Percentiles rank a stretch among this genome's conserved stretches.
Conservation (phyloP, 1,140 invertebrate genomes). For the Aphis craccivora region DNA sequence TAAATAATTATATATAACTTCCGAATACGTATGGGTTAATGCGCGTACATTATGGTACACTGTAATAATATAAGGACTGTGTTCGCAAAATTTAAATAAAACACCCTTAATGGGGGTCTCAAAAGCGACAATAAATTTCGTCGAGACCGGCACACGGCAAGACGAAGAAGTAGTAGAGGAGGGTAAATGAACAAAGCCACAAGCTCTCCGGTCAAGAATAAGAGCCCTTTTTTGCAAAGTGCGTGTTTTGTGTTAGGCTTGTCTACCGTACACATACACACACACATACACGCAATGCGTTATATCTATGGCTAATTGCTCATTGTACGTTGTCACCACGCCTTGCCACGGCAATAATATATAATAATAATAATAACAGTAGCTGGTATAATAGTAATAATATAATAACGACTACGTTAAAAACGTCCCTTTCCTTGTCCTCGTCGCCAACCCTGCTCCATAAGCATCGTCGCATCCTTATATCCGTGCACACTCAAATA, state of each 20-base stretch:
- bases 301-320: conserved; percentile 51
- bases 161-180: background rate
- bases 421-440: background rate
- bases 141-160: background rate
- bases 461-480: background rate
- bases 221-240: conserved; percentile 25
- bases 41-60: background rate
- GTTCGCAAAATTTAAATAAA: conserved; percentile 15
- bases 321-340: background rate
- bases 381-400: background rate
- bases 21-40: conserved; percentile 1
- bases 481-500: background rate
- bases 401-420: background rate
- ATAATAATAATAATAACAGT: background rate
- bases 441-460: background rate
- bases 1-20: conserved; percentile 3
- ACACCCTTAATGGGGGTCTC: conserved; percentile 36
- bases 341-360: background rate
- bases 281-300: background rate
- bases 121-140: background rate
- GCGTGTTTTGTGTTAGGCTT: conserved; percentile 28
- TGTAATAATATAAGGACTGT: background rate
- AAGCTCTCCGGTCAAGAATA: conserved; percentile 53
- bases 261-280: background rate
- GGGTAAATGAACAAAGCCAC: conserved; percentile 20